Conservation (phyloP, 2,113 vertebrate genomes). For the Cepphus grylle region DNA sequence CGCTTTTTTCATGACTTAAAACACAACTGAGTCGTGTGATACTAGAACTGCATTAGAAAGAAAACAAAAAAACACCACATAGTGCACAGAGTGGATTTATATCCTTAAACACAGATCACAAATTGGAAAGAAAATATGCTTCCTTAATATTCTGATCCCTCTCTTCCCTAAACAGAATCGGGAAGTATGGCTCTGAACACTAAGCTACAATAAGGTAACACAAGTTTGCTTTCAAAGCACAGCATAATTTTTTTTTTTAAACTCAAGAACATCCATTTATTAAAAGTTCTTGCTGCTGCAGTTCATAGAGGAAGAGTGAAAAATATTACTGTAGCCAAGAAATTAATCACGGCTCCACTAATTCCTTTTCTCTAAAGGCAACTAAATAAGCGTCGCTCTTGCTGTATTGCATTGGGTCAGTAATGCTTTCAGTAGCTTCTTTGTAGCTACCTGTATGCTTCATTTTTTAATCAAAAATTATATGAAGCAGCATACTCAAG, state of each 20-base stretch:
- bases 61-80: background rate
- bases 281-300: background rate
- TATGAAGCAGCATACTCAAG: background rate
- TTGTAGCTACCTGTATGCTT: background rate
- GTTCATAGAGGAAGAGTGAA: background rate
- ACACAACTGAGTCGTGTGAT: background rate
- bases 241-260: background rate
- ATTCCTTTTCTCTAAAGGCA: background rate
- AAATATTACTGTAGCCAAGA: background rate
- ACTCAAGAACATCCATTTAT: background rate
- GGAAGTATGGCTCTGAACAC: background rate
- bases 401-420: background rate
- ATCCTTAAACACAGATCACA: background rate
- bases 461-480: background rate
- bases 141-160: background rate
- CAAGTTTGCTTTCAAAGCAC: background rate
- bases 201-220: background rate
- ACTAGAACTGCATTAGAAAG: background rate
- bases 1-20: background rate
- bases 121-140: background rate
- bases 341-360: background rate
- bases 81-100: background rate
- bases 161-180: background rate
- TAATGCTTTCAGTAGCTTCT: background rate
- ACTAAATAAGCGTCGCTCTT: background rate